These are phyloP conservation scores for Aspidapion aeneum DNA, from an alignment of 2,888 invertebrate species.

Conservation along the genomic window DNA sequence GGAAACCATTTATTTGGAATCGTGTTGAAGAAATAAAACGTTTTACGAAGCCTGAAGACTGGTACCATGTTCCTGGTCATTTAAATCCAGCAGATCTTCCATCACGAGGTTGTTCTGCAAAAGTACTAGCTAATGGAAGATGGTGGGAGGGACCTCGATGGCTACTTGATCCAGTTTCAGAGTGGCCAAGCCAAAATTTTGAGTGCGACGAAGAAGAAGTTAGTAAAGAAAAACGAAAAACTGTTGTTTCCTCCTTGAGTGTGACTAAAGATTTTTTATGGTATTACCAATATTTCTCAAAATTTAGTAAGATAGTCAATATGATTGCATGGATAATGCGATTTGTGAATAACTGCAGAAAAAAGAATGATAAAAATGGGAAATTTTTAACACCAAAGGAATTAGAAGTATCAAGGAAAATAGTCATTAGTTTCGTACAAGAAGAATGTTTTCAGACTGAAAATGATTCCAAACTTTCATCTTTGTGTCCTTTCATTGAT, in stretches of 20 bases:
- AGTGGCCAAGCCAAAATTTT: neutral
- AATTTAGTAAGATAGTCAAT: conserved; percentile 9
- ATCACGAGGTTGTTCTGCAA: conserved; percentile 11
- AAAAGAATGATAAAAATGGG: conserved; percentile 5
- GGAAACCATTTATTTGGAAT: conserved; percentile 16
- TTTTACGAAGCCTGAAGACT: conserved; percentile 14
- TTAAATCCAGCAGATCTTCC: conserved; percentile 16
- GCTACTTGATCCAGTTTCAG: neutral
- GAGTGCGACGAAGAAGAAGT: neutral
- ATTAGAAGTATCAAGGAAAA: neutral
- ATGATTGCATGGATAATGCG: conserved; percentile 14
- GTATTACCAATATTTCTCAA: conserved; percentile 13
- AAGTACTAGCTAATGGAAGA: neutral
- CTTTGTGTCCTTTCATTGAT: neutral
- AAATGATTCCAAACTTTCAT: too few species aligned
- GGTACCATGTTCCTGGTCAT: conserved; percentile 14
- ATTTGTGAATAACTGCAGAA: conserved; percentile 13
- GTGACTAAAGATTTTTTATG: conserved; percentile 6
- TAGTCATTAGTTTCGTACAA: neutral
- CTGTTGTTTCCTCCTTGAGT: neutral
- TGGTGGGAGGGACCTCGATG: too few species aligned
- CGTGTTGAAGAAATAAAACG: conserved; percentile 12
- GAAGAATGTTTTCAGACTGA: too few species aligned
- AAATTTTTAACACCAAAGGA: too few species aligned
- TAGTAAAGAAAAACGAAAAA: neutral